Conservation (phyloP, 2,113 vertebrate species). For the Psettodes erumei region DNA sequence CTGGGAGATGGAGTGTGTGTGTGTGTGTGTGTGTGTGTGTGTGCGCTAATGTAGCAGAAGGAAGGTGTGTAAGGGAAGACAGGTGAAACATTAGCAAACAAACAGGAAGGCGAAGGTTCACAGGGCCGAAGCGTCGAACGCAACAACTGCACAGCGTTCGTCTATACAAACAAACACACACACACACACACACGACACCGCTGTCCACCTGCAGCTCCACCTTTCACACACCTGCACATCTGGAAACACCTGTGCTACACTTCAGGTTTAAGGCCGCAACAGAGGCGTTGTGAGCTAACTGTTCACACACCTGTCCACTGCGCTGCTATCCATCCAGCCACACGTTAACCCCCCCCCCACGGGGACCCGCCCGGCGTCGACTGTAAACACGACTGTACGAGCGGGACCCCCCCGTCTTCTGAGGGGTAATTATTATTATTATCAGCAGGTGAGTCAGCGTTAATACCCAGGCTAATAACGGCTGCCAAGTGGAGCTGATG, state of each 20-base stretch:
- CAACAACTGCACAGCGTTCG: too few species aligned
- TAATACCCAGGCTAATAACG: conserved; percentile 80
- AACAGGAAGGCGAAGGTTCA: conserved; percentile 11
- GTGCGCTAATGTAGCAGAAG: conserved; percentile 28
- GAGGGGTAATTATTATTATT: conserved; percentile 79
- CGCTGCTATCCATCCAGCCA: conserved; percentile 8
- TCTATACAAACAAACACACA: too few species aligned
- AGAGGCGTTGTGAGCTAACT: too few species aligned
- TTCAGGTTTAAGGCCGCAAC: too few species aligned
- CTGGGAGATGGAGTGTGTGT: conserved; percentile 41
- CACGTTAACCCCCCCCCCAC: conserved; percentile 4
- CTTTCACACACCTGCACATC: too few species aligned
- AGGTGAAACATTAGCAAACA: conserved; percentile 46
- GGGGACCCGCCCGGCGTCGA: conserved; percentile 32
- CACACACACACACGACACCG: too few species aligned
- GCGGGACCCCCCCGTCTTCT: conserved; percentile 51
- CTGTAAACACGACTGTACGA: conserved; percentile 56
- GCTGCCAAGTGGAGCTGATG: conserved; percentile 76
- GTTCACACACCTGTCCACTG: too few species aligned
- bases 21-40: conserved; percentile 17
- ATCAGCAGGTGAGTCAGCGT: conserved; percentile 54
- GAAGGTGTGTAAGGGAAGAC: background rate
- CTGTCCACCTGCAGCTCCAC: too few species aligned
- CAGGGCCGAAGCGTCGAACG: too few species aligned
- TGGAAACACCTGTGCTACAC: too few species aligned